A percentile compares a stretch with the other conserved stretches of the same genome.
These are phyloP conservation scores for Drosophila sturtevanti DNA, from an alignment of 1,140 invertebrate species.

Conservation along the genomic window DNA sequence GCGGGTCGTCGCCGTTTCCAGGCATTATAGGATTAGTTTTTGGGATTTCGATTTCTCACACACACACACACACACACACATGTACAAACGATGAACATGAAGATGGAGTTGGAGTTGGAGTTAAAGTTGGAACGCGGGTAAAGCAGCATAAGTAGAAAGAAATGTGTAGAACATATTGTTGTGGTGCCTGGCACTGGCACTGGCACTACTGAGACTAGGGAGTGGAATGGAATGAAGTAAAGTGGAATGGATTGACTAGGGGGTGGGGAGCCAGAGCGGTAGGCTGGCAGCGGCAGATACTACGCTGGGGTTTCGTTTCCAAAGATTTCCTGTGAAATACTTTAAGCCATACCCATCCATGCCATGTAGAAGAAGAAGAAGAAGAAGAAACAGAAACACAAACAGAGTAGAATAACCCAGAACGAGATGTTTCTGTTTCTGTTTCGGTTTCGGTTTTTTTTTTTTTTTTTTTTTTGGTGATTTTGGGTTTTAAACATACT, in stretches of 20 bases:
- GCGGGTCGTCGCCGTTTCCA: conserved; percentile 42
- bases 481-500: conserved; percentile 79
- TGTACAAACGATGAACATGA: conserved; percentile 11
- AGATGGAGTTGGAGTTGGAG: neutral
- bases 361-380: neutral
- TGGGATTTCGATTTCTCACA: conserved; percentile 81
- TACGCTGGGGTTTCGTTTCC: conserved; percentile 56
- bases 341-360: conserved; percentile 58
- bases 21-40: conserved; percentile 81
- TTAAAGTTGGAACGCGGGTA: no score
- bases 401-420: conserved; percentile 29
- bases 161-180: conserved; percentile 82
- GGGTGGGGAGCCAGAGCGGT: neutral
- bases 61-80: conserved; percentile 23
- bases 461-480: no score
- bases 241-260: neutral
- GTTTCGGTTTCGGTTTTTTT: conserved; percentile 17
- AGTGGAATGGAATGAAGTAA: neutral
- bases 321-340: conserved; percentile 82
- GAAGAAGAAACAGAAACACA: neutral
- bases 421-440: conserved; percentile 18
- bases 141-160: conserved; percentile 39
- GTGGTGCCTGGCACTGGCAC: conserved; percentile 1
- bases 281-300: neutral
- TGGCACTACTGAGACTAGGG: neutral